Base-by-base conservation (phyloP, 2,113 vertebrate species). In the Oenanthe oenanthe region DNA sequence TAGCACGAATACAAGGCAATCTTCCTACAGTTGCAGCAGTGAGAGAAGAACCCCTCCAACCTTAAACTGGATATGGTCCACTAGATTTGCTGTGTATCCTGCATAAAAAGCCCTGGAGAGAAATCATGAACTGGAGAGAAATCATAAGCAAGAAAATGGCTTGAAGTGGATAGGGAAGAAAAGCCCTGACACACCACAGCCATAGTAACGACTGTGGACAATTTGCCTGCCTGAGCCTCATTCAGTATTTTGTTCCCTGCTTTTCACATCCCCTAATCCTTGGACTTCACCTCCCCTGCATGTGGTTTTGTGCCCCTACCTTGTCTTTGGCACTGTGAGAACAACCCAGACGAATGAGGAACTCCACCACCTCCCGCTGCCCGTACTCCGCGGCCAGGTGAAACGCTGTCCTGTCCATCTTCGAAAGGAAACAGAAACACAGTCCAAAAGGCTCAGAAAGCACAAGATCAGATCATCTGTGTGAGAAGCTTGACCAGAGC, bases 351-450 rank as follows among this genome's bases (percentile, higher is more conserved):
- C 53, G 98, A 81, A 99, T 97, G 17, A 99, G 98, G 94, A 99
- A 98, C 60, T 98, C 98, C 90, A 98, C 98, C 89, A 98, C 98
- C 16, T 98, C 98, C 88, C 98, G 79, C 36, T 97, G 98, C 53
- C 99, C 98, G 0, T 98, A 80, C 85, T 99, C 98, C 31, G 98
- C 98, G 2, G 99, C 98, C 93, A 98, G 92, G 77, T 99, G 99
- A 82, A 99, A 98, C 0, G 98, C 98, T 1, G 98, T 99, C 97
- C 98, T 99, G 45, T 98, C 98, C 89, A 98, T 88, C 98, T 97
- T 38, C 17, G 58, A 9, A 77, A 80, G 29, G 48, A 73, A 78
- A 90, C 17, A 78, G 32, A 85, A 61, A 86, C 12, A 92, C 17
- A 22, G 51, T 36, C 11, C 12, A 58, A 76, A 61, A 70, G 32